Conservation (phyloP, 2,113 vertebrate genomes). For the Acanthochromis polyacanthus region DNA sequence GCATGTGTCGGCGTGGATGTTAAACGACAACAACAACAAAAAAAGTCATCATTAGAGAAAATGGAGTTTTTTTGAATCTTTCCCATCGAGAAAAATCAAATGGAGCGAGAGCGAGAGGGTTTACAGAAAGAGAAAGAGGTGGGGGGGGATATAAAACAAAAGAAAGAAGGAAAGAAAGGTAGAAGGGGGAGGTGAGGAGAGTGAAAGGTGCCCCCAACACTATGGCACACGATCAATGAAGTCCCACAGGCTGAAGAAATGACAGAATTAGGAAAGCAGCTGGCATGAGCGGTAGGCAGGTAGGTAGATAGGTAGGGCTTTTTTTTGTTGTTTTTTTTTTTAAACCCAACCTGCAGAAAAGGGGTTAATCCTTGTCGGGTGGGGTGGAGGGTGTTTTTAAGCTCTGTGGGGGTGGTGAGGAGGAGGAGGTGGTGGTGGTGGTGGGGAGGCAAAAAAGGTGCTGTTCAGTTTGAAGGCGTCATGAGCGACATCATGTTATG, state of each 20-base stretch:
- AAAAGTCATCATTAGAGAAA: slow-evolving; percentile 84
- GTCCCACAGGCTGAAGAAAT: slow-evolving; percentile 89
- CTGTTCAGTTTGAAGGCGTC: slow-evolving; percentile 84
- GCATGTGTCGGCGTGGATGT: slow-evolving; percentile 81
- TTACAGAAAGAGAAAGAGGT: slow-evolving; percentile 60
- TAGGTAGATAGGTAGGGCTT: slow-evolving; percentile 44
- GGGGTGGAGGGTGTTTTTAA: slow-evolving; percentile 63
- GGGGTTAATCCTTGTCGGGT: slow-evolving; percentile 85
- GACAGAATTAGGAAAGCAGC: slow-evolving; percentile 88
- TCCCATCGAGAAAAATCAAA: slow-evolving; percentile 85
- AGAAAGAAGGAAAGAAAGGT: slow-evolving; percentile 52
- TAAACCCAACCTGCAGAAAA: slow-evolving; percentile 71
- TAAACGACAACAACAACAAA: slow-evolving; percentile 80
- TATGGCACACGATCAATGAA: slow-evolving; percentile 89
- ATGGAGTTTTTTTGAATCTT: slow-evolving; percentile 85
- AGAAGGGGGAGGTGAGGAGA: slow-evolving; percentile 78
- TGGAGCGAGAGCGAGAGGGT: slow-evolving; percentile 81
- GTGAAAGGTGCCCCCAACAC: slow-evolving; percentile 86
- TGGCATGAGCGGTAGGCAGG: slow-evolving; percentile 81
- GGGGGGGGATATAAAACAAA: slow-evolving; percentile 4
- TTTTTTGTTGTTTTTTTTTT: too few species aligned
- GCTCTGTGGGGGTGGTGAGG: slow-evolving; percentile 74
- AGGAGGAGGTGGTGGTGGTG: slow-evolving; percentile 68
- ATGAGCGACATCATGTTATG: slow-evolving; percentile 90
- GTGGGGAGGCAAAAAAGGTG: slow-evolving; percentile 76